Evolutionary conservation across 1,140 invertebrate genomes (phyloP).

Genomic region (Bicyclus anynana): DNA sequence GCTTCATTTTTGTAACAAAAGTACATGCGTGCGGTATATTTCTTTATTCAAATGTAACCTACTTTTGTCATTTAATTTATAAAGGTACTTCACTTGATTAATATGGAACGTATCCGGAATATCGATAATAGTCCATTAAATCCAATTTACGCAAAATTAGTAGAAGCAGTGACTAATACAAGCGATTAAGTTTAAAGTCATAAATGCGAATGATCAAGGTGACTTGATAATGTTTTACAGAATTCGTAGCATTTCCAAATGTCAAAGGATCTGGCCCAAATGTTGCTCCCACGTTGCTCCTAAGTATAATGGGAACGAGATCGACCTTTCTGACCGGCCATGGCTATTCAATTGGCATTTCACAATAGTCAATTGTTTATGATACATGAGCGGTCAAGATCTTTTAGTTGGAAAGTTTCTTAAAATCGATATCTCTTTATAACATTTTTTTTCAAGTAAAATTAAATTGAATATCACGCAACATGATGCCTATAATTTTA

Average conservation of each 20-base stretch:
- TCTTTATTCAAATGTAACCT: too few species aligned
- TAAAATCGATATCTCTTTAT: too few species aligned
- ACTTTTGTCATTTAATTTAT: too few species aligned
- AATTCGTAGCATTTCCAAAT: slow-evolving; percentile 30
- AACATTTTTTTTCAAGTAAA: too few species aligned
- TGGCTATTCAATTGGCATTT: slow-evolving; percentile 17
- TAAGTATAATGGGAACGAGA: slow-evolving; percentile 28
- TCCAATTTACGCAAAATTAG: background rate
- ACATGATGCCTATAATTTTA: too few species aligned
- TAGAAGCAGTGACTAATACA: background rate
- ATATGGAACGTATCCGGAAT: background rate
- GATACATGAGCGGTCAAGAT: background rate
- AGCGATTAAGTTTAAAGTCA: background rate
- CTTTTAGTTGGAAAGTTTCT: background rate
- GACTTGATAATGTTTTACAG: background rate
- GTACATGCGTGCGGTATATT: too few species aligned
- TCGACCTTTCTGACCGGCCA: slow-evolving; percentile 24
- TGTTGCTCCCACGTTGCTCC: slow-evolving; percentile 20
- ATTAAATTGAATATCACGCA: too few species aligned
- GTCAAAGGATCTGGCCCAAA: slow-evolving; percentile 29
- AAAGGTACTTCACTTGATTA: too few species aligned
- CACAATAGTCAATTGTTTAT: slow-evolving; percentile 19
- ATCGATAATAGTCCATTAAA: background rate
- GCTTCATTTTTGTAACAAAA: too few species aligned
- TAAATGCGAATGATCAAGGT: background rate